Evolutionary conservation across 1,140 invertebrate genomes (phyloP).

Genomic region (Drosophila truncata): DNA sequence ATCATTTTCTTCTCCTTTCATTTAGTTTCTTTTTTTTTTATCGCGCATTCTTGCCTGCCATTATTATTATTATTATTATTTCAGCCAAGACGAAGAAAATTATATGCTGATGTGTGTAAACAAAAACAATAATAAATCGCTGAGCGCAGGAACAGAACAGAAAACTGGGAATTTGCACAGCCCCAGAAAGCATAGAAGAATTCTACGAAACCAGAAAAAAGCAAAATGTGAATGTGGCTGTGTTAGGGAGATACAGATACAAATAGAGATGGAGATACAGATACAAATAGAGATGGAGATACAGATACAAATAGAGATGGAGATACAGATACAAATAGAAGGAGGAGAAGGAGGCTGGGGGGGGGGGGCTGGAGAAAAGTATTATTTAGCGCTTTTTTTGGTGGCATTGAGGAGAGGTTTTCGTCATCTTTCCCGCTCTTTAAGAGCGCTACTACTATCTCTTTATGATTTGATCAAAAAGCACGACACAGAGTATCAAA

Average conservation of each 20-base stretch:
- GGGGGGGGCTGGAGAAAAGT: slow-evolving; percentile 21
- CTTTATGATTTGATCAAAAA: slow-evolving; percentile 35
- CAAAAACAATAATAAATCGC: slow-evolving; percentile 49
- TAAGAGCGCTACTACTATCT: neutral
- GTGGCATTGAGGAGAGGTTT: slow-evolving; percentile 31
- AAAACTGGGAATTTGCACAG: slow-evolving; percentile 15
- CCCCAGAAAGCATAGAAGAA: slow-evolving; percentile 4
- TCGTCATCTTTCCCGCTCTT: slow-evolving; percentile 11
- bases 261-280: slow-evolving; percentile 1
- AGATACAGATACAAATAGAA: neutral
- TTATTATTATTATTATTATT: neutral
- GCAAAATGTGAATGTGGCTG: slow-evolving; percentile 25
- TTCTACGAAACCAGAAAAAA: slow-evolving; percentile 5
- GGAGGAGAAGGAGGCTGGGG: neutral
- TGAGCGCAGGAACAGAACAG: slow-evolving; percentile 7
- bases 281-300: slow-evolving; percentile 11
- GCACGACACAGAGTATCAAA: slow-evolving; percentile 30
- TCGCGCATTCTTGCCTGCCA: neutral
- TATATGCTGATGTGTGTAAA: slow-evolving; percentile 47
- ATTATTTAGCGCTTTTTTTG: slow-evolving; percentile 40
- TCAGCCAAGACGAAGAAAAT: slow-evolving; percentile 17
- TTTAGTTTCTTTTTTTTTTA: neutral
- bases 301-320: slow-evolving; percentile 5
- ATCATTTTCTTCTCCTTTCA: neutral
- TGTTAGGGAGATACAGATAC: slow-evolving; percentile 7